These are phyloP conservation scores for Cosmopolites sordidus DNA, from an alignment of 2,888 invertebrate genomes.

Conservation along the genomic window DNA sequence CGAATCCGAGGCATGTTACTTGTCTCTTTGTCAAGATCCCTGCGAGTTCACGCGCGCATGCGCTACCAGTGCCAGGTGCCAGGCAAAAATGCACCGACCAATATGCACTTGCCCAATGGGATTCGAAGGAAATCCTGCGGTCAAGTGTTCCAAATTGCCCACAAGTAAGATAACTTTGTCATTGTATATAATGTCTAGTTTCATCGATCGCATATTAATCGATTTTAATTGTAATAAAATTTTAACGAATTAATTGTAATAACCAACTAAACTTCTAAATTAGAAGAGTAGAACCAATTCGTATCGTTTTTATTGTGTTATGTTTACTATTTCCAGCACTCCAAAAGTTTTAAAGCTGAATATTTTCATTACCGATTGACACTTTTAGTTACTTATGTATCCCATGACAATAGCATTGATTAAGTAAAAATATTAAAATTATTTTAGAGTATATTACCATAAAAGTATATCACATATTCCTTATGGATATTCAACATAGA, in stretches of 20 bases:
- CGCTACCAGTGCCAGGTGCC: slow-evolving; percentile 71
- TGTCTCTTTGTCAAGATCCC: slow-evolving; percentile 76
- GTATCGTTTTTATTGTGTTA: no score
- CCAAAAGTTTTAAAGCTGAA: no score
- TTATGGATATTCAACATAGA: no score
- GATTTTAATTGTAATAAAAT: neutral
- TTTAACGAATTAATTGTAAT: slow-evolving; percentile 4
- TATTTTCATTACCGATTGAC: no score
- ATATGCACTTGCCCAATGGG: slow-evolving; percentile 77
- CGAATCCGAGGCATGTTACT: slow-evolving; percentile 77
- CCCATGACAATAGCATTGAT: no score
- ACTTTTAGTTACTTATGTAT: no score
- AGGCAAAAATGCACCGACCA: slow-evolving; percentile 77
- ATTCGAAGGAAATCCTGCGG: slow-evolving; percentile 76
- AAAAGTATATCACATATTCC: no score
- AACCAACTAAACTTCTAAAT: slow-evolving; percentile 16
- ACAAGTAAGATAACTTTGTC: slow-evolving; percentile 63
- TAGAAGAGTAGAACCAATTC: slow-evolving; percentile 14
- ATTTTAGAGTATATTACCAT: no score
- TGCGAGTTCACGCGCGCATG: slow-evolving; percentile 78
- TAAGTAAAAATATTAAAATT: no score
- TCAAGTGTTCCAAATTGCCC: slow-evolving; percentile 70
- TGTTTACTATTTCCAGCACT: no score
- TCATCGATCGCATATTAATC: neutral
- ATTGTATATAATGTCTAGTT: neutral